Evolutionary conservation across 2,113 vertebrate genomes (phyloP).

Genomic region (Nettapus auritus): DNA sequence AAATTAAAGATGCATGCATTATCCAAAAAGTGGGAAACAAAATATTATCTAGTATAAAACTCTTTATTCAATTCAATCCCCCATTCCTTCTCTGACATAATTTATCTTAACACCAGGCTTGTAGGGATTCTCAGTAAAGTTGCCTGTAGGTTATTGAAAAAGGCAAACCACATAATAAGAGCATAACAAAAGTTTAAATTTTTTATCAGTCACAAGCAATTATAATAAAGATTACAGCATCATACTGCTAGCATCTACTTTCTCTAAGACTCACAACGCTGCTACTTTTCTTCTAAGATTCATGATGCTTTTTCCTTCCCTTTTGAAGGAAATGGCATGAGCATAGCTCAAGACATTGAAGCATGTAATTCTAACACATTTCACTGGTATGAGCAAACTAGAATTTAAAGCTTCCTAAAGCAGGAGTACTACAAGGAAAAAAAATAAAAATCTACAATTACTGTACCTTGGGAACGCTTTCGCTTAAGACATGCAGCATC

Average conservation of each 20-base stretch:
- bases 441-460: constrained; percentile 76
- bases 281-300: not conserved
- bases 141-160: not conserved
- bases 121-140: not conserved
- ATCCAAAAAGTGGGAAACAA: not conserved
- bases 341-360: not conserved
- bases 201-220: not conserved
- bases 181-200: not conserved
- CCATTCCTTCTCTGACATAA: not conserved
- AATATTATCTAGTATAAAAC: not conserved
- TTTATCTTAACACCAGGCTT: not conserved
- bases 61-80: not conserved
- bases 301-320: not conserved
- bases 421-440: constrained; percentile 52
- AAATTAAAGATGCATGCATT: not conserved
- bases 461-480: constrained; percentile 98
- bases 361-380: constrained; percentile 25
- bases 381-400: constrained; percentile 9
- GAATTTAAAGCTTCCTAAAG: constrained; percentile 56
- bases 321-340: not conserved
- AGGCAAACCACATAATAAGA: not conserved
- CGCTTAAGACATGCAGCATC: constrained; percentile 93
- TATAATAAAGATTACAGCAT: not conserved
- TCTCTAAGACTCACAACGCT: not conserved
- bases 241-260: not conserved